phyloP scores from a whole-genome alignment of 2,113 vertebrate species.

The Addax nasomaculatus region DNA sequence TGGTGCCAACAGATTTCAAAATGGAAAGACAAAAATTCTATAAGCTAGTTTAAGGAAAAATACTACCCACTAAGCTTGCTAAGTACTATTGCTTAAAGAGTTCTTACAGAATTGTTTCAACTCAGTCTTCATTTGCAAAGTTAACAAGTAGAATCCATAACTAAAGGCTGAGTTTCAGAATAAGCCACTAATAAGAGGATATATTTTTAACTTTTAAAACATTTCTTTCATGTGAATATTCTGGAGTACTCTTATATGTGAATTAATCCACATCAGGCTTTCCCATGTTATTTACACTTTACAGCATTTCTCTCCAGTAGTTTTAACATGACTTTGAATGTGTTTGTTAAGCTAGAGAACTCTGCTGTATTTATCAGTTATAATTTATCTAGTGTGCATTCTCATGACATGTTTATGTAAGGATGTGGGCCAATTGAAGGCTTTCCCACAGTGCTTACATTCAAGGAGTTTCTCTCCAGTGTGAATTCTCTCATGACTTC shows the following conservation, averaged over 20 bases:
- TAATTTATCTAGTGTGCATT: slow-evolving; percentile 58
- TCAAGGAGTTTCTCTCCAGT: slow-evolving; percentile 61
- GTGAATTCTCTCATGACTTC: slow-evolving; percentile 52
- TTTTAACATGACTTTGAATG: slow-evolving; percentile 31
- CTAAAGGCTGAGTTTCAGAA: not conserved
- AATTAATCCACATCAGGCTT: slow-evolving; percentile 13
- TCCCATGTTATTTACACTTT: slow-evolving; percentile 19
- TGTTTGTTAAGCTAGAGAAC: slow-evolving; percentile 11
- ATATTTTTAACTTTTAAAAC: not conserved
- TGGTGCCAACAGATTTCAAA: not conserved
- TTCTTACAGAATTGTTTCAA: not conserved
- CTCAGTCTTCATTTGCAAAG: not conserved
- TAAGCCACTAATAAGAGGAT: not conserved
- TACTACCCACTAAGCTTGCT: not conserved
- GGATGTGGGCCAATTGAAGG: slow-evolving; percentile 71
- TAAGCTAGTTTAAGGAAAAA: not conserved
- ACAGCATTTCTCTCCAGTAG: slow-evolving; percentile 40
- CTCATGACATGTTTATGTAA: slow-evolving; percentile 60
- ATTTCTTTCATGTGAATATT: not conserved
- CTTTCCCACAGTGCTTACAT: slow-evolving; percentile 71
- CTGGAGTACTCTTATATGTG: not conserved
- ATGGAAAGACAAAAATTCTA: not conserved
- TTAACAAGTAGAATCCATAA: not conserved
- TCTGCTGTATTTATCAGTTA: slow-evolving; percentile 57
- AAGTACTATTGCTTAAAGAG: not conserved